A percentile compares a stretch with the other conserved stretches of the same genome.
Evolutionary conservation across 2,888 invertebrate species (phyloP).

Genomic region (Laothoe populi): DNA sequence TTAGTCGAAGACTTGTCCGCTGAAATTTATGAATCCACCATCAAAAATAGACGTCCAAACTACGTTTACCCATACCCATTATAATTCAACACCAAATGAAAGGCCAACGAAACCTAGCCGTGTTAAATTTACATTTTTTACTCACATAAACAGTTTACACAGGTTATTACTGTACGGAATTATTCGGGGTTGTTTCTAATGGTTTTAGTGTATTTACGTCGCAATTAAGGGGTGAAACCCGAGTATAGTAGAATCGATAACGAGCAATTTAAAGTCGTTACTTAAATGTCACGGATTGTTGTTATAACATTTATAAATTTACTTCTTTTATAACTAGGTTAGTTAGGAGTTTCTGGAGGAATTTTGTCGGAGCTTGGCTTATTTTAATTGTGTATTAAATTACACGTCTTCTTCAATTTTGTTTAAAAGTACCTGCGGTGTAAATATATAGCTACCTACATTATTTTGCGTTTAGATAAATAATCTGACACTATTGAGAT

Average conservation of each 20-base stretch:
- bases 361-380: neutral
- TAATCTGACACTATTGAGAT: too few relatives aligned
- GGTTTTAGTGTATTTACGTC: slow-evolving; percentile 53
- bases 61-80: slow-evolving; percentile 35
- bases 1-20: slow-evolving; percentile 61
- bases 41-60: slow-evolving; percentile 60
- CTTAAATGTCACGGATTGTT: slow-evolving; percentile 33
- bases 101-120: slow-evolving; percentile 31
- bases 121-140: slow-evolving; percentile 42
- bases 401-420: neutral
- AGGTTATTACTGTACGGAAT: slow-evolving; percentile 54
- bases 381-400: slow-evolving; percentile 1
- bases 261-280: slow-evolving; percentile 46
- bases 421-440: neutral
- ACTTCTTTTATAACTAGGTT: neutral
- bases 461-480: too few relatives aligned
- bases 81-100: neutral
- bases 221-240: slow-evolving; percentile 62
- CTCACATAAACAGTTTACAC: slow-evolving; percentile 56
- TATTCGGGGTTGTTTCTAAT: slow-evolving; percentile 51
- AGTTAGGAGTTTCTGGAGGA: neutral
- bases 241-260: slow-evolving; percentile 44
- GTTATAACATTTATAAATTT: too few relatives aligned
- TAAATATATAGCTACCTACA: too few relatives aligned
- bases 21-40: slow-evolving; percentile 65